A percentile compares a stretch with the other conserved stretches of the same genome.
phyloP scores from a whole-genome alignment of 2,113 vertebrate species.

The Odontophorus gujanensis region DNA sequence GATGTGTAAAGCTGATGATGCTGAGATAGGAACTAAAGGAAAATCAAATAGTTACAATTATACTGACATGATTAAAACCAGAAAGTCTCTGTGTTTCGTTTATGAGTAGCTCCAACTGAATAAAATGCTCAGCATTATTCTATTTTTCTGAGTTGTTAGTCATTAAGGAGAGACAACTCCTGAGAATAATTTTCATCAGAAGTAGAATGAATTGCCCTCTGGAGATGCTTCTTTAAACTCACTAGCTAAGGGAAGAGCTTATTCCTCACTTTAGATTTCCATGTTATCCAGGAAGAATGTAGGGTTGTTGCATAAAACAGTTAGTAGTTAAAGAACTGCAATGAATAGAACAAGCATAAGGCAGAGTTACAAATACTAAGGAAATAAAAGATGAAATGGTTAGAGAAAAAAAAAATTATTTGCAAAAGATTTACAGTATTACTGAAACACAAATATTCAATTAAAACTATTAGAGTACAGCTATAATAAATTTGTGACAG shows the following conservation, averaged over 20 bases:
- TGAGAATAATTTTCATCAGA: background rate
- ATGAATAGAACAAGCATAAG: background rate
- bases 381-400: background rate
- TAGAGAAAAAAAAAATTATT: background rate
- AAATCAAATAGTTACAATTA: background rate
- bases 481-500: background rate
- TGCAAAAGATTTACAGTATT: background rate
- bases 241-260: background rate
- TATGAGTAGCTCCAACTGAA: background rate
- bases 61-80: fast-evolving
- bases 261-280: background rate
- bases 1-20: background rate
- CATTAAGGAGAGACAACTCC: background rate
- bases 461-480: background rate
- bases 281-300: background rate
- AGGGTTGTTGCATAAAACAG: background rate
- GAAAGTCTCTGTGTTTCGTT: fast-evolving
- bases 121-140: background rate
- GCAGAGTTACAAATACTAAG: background rate
- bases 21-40: background rate
- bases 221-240: background rate
- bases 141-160: background rate
- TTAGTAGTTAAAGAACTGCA: background rate
- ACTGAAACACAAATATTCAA: background rate
- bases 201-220: background rate